Conservation (phyloP, 2,888 invertebrate species). For the Tetragonula carbonaria region DNA sequence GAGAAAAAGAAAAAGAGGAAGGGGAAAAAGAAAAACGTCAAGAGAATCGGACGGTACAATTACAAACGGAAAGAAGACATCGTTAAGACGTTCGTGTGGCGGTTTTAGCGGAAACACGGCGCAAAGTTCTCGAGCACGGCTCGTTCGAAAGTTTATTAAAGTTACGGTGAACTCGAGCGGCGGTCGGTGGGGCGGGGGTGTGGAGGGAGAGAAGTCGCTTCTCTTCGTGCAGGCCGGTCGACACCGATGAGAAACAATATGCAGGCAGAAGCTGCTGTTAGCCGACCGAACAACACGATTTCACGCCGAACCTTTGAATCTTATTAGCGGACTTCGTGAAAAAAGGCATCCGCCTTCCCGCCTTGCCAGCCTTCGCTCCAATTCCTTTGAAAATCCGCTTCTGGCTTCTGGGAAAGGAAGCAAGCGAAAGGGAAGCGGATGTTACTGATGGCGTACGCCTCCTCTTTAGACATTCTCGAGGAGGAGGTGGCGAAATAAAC, state of each 20-base stretch:
- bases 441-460: neutral
- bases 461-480: neutral
- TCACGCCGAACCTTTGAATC: constrained; percentile 33
- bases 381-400: constrained; percentile 30
- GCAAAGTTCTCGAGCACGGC: constrained; percentile 23
- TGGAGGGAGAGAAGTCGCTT: neutral
- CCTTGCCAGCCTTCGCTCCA: constrained; percentile 9
- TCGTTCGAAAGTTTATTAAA: constrained; percentile 43
- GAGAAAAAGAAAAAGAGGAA: too few species aligned
- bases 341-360: neutral
- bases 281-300: constrained; percentile 11
- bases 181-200: too few species aligned
- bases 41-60: constrained; percentile 28
- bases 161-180: neutral
- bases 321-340: constrained; percentile 23
- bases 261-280: constrained; percentile 1
- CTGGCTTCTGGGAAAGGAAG: neutral
- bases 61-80: constrained; percentile 20
- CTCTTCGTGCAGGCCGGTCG: constrained; percentile 5
- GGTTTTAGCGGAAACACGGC: neutral
- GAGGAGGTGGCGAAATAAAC: neutral
- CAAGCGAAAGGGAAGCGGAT: neutral
- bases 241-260: constrained; percentile 25
- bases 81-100: constrained; percentile 12
- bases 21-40: neutral